Evolutionary conservation across 2,888 invertebrate species (phyloP).

Genomic region (Cheilosia grossa): DNA sequence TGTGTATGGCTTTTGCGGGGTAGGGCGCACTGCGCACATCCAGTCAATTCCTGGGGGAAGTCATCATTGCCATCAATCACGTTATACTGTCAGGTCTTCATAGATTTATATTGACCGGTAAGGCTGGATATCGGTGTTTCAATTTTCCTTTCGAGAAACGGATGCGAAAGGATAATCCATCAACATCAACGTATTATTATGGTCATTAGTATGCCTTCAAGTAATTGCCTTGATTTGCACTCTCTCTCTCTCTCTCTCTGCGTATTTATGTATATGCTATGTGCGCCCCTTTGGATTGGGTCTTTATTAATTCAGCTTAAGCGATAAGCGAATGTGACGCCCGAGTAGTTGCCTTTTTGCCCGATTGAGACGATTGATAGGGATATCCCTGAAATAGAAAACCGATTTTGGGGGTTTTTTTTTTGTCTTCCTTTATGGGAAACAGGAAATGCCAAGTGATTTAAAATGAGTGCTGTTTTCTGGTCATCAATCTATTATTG

Average conservation of each 20-base stretch:
- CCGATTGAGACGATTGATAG: constrained; percentile 22
- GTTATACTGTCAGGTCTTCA: constrained; percentile 66
- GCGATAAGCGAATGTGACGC: constrained; percentile 9
- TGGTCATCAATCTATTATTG: constrained; percentile 39
- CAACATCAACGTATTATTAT: constrained; percentile 74
- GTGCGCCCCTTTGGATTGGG: background rate
- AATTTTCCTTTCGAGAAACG: constrained; percentile 48
- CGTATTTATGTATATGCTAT: no score
- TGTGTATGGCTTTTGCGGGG: background rate
- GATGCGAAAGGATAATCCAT: constrained; percentile 71
- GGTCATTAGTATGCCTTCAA: constrained; percentile 70
- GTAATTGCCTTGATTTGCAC: constrained; percentile 73
- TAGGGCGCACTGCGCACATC: constrained; percentile 29
- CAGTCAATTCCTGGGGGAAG: constrained; percentile 41
- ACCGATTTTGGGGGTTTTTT: background rate
- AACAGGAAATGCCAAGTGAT: constrained; percentile 21
- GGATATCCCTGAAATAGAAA: constrained; percentile 33
- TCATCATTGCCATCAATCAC: constrained; percentile 68
- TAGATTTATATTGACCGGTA: constrained; percentile 69
- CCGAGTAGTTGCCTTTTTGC: constrained; percentile 22
- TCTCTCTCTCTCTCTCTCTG: constrained; percentile 27
- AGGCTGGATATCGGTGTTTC: constrained; percentile 36
- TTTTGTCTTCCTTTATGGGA: background rate
- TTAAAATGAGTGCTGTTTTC: constrained; percentile 30
- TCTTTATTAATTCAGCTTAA: constrained; percentile 35